phyloP scores from a whole-genome alignment of 2,797 vertebrate genomes.

The Craterocephalus amniculus region DNA sequence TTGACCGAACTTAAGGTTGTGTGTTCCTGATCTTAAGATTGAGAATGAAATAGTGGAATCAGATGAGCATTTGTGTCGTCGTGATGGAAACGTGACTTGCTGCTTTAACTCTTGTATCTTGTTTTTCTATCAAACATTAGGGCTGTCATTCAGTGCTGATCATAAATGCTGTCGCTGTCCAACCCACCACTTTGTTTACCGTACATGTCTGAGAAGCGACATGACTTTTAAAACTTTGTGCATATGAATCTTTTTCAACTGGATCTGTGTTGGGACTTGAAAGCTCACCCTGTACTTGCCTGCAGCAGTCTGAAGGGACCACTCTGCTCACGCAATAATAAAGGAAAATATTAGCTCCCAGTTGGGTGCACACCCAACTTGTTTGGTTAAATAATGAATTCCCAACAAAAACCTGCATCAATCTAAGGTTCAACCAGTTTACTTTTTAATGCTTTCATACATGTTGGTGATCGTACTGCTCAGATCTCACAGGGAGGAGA shows the following conservation, averaged over 20 bases:
- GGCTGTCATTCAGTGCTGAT: conserved; percentile 75
- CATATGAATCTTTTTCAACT: conserved; percentile 37
- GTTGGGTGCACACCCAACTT: too few relatives aligned
- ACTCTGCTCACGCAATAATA: conserved; percentile 30
- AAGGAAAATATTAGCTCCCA: conserved; percentile 18
- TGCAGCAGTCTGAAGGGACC: conserved; percentile 46
- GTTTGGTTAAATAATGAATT: conserved; percentile 13
- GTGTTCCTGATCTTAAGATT: conserved; percentile 69
- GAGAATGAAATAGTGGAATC: conserved; percentile 69
- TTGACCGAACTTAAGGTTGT: conserved; percentile 70
- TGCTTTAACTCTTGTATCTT: conserved; percentile 77
- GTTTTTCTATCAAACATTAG: conserved; percentile 74
- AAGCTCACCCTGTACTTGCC: conserved; percentile 37
- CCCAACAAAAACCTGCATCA: conserved; percentile 21
- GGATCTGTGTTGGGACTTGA: conserved; percentile 28
- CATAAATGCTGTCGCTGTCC: conserved; percentile 68
- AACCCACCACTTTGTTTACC: conserved; percentile 41
- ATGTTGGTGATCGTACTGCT: conserved; percentile 44
- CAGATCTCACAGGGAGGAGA: conserved; percentile 41
- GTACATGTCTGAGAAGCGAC: conserved; percentile 43
- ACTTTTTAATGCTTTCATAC: conserved; percentile 54
- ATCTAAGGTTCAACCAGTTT: conserved; percentile 13
- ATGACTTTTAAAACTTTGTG: conserved; percentile 34
- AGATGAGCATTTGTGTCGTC: conserved; percentile 76
- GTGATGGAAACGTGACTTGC: conserved; percentile 81